Conservation (phyloP, 1,140 invertebrate species). For the Eciton burchellii region DNA sequence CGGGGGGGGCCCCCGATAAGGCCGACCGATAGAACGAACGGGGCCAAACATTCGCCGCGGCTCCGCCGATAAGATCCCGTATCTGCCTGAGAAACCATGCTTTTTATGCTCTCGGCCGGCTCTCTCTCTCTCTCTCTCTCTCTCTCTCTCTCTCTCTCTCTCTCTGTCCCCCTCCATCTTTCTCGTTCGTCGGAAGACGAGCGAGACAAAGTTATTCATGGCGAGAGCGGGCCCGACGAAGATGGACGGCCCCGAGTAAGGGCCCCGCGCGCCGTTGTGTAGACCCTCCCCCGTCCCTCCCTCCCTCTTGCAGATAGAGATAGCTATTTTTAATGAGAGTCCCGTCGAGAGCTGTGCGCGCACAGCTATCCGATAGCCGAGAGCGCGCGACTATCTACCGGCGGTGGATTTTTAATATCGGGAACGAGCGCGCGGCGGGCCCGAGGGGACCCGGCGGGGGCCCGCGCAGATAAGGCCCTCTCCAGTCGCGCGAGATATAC, state of each 20-base stretch:
- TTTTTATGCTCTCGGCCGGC: slow-evolving; percentile 77
- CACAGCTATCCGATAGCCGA: slow-evolving; percentile 71
- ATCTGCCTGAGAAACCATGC: slow-evolving; percentile 81
- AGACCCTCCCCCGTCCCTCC: slow-evolving; percentile 67
- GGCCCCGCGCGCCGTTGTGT: slow-evolving; percentile 68
- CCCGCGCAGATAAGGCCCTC: slow-evolving; percentile 68
- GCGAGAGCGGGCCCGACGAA: slow-evolving; percentile 24
- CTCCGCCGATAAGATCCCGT: slow-evolving; percentile 80
- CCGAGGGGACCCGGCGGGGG: slow-evolving; percentile 40
- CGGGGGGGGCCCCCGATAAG: slow-evolving; percentile 76
- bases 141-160: slow-evolving; percentile 41
- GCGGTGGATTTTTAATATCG: slow-evolving; percentile 82
- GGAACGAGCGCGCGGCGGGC: slow-evolving; percentile 68
- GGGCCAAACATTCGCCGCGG: slow-evolving; percentile 81
- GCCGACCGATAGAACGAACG: slow-evolving; percentile 78
- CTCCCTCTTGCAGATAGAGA: slow-evolving; percentile 75
- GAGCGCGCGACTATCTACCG: slow-evolving; percentile 73
- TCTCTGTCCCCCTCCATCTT: not conserved
- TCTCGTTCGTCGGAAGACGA: not conserved
- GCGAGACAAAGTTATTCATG: not conserved
- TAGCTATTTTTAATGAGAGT: slow-evolving; percentile 83
- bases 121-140: slow-evolving; percentile 39
- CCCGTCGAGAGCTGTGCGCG: slow-evolving; percentile 73
- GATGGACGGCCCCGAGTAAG: slow-evolving; percentile 49
- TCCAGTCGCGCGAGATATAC: slow-evolving; percentile 57